These are phyloP conservation scores for Chamaedrilus cognettii DNA, from an alignment of 2,888 invertebrate species.

Conservation along the genomic window DNA sequence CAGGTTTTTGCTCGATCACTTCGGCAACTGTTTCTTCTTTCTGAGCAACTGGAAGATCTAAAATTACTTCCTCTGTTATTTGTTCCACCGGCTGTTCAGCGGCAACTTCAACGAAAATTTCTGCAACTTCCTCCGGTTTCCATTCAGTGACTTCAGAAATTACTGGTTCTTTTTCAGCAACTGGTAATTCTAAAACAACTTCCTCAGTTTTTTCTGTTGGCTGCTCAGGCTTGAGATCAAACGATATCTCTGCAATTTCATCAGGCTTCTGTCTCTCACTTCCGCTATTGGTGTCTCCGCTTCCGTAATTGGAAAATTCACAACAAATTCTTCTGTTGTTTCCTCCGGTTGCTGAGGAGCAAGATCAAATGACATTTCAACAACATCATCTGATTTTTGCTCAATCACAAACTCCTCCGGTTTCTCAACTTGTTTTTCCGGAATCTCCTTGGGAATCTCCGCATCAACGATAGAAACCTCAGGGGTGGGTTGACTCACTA, in stretches of 20 bases:
- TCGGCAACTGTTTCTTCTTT: conserved; percentile 6
- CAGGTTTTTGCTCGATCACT: not conserved
- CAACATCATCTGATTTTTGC: not conserved
- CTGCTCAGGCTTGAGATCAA: not conserved
- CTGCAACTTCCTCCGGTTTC: too few relatives aligned
- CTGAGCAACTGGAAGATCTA: not conserved
- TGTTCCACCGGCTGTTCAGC: not conserved
- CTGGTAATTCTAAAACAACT: not conserved
- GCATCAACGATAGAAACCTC: not conserved
- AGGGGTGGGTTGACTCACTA: too few relatives aligned
- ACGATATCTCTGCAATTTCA: not conserved
- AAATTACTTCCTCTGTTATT: not conserved
- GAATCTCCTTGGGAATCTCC: not conserved
- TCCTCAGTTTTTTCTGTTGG: not conserved
- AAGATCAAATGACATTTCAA: not conserved
- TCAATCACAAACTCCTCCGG: not conserved
- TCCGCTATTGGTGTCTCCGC: too few relatives aligned
- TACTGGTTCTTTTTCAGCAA: not conserved
- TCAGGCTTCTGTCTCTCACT: too few relatives aligned
- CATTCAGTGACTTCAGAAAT: too few relatives aligned
- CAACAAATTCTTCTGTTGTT: too few relatives aligned
- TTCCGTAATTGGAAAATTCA: too few relatives aligned
- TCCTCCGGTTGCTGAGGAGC: not conserved
- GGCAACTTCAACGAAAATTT: too few relatives aligned
- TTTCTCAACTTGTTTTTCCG: not conserved